These are phyloP conservation scores for Ornithoptera alexandrae DNA, from an alignment of 2,888 invertebrate genomes.

Conservation along the genomic window DNA sequence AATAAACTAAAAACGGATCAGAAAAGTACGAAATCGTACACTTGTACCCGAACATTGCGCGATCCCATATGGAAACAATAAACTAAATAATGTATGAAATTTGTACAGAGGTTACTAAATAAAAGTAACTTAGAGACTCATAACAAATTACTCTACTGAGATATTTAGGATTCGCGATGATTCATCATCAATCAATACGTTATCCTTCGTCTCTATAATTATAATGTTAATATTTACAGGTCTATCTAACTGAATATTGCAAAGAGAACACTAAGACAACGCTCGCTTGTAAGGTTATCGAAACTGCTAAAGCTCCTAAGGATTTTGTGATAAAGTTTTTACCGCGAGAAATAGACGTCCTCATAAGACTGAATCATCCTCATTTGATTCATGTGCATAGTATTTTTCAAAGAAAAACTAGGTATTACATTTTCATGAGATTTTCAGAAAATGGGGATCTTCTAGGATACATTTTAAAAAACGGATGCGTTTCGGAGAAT, in stretches of 20 bases:
- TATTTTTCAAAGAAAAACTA: constrained; percentile 84
- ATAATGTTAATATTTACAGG: constrained; percentile 44
- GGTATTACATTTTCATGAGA: constrained; percentile 90
- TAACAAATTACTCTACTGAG: too few relatives aligned
- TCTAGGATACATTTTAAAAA: constrained; percentile 84
- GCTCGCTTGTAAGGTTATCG: constrained; percentile 87
- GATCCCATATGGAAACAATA: too few relatives aligned
- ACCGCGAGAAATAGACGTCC: constrained; percentile 89
- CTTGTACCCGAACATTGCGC: too few relatives aligned
- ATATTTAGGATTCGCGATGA: too few relatives aligned
- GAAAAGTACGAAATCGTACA: too few relatives aligned
- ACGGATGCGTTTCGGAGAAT: constrained; percentile 84
- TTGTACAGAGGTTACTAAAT: too few relatives aligned
- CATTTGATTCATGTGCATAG: constrained; percentile 89
- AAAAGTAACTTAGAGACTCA: too few relatives aligned
- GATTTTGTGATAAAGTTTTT: constrained; percentile 90
- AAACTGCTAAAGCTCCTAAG: constrained; percentile 85
- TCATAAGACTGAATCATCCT: constrained; percentile 87
- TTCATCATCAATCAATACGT: too few relatives aligned
- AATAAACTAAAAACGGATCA: too few relatives aligned
- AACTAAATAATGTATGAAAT: too few relatives aligned
- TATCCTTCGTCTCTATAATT: neutral
- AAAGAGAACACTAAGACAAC: constrained; percentile 55
- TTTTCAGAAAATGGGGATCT: constrained; percentile 89
- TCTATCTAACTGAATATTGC: constrained; percentile 64